phyloP scores from a whole-genome alignment of 2,888 invertebrate species.

The Pristionchus japonicus region DNA sequence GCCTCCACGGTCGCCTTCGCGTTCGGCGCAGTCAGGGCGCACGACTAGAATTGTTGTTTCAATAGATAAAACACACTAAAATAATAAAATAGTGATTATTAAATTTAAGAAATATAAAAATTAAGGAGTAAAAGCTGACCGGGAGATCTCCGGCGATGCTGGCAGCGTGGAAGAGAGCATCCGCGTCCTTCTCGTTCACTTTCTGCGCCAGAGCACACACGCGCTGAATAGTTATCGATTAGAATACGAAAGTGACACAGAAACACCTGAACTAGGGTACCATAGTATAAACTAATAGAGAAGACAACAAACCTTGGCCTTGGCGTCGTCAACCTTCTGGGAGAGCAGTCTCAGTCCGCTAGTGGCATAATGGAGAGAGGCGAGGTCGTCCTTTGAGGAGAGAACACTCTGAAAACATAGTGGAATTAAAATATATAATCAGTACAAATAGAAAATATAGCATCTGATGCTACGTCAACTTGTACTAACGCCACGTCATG shows the following conservation, averaged over 20 bases:
- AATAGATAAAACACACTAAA: not conserved
- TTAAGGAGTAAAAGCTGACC: not conserved
- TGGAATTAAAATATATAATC: not conserved
- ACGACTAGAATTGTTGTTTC: constrained; percentile 2
- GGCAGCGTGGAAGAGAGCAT: constrained; percentile 48
- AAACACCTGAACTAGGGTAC: no score
- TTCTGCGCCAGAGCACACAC: constrained; percentile 49
- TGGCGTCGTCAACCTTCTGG: constrained; percentile 24
- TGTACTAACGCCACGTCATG: constrained; percentile 24
- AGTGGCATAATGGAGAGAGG: constrained; percentile 48
- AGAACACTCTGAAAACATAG: constrained; percentile 45
- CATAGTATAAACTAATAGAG: not conserved
- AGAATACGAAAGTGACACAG: not conserved
- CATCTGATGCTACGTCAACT: not conserved
- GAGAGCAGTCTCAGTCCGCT: constrained; percentile 48
- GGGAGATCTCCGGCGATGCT: constrained; percentile 48
- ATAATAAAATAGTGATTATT: not conserved
- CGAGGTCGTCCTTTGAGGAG: constrained; percentile 43
- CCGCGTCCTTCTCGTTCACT: constrained; percentile 45
- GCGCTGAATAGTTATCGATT: constrained; percentile 2
- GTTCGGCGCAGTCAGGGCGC: not conserved
- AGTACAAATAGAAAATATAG: not conserved
- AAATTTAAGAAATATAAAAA: not conserved
- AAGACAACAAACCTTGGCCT: constrained; percentile 1
- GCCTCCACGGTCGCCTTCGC: constrained; percentile 47